A percentile compares a stretch with the other conserved stretches of the same genome.
phyloP scores from a whole-genome alignment of 2,888 invertebrate genomes.

The Antheraea assamensis region DNA sequence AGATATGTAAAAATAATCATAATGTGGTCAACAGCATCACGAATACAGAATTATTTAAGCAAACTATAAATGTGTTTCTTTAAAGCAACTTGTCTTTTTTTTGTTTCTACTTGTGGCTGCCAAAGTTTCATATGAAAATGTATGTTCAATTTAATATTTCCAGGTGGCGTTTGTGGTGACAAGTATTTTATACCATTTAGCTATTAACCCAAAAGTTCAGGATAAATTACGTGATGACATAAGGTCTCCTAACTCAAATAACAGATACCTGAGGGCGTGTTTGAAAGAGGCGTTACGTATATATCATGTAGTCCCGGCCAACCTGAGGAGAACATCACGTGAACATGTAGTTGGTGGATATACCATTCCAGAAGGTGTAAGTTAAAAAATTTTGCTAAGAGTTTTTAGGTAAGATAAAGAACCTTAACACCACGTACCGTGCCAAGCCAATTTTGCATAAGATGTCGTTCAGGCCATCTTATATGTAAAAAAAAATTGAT shows the following conservation, averaged over 20 bases:
- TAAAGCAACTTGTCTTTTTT: no score
- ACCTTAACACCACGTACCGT: no score
- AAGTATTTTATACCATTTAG: conserved; percentile 78
- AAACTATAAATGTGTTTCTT: no score
- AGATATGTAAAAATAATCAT: no score
- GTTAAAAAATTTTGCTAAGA: conserved; percentile 25
- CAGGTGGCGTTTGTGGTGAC: conserved; percentile 69
- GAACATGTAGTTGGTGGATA: conserved; percentile 70
- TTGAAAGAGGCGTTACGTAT: conserved; percentile 83
- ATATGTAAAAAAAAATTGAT: no score
- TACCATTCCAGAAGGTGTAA: conserved; percentile 69
- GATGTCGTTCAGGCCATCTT: no score
- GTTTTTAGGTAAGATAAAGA: neutral
- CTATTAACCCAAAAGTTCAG: conserved; percentile 78
- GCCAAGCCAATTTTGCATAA: no score
- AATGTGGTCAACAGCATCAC: no score
- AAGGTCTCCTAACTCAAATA: conserved; percentile 45
- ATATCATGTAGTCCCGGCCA: conserved; percentile 63
- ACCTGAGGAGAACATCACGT: conserved; percentile 61
- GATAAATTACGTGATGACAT: conserved; percentile 70
- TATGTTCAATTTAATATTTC: conserved; percentile 27
- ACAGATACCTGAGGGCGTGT: conserved; percentile 82
- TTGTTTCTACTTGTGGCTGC: no score
- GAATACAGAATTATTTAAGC: no score
- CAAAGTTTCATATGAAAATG: neutral